Evolutionary conservation across 2,888 invertebrate species (phyloP), one percentile per base, ranked within the genome.

Genomic region (Xanthia icteritia): DNA sequence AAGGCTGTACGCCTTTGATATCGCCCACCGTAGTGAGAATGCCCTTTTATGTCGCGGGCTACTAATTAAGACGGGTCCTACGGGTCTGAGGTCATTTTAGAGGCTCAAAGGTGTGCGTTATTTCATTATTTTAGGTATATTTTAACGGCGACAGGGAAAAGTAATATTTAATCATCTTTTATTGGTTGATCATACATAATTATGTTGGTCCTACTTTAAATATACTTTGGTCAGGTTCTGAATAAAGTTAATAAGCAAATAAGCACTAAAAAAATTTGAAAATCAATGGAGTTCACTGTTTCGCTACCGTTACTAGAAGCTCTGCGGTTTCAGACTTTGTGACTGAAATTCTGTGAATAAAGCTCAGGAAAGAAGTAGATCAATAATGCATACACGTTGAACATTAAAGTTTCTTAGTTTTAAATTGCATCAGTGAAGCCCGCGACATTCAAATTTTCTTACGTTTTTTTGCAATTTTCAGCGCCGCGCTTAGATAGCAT

Each of bases 1-100:
- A 81, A 79, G 31, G n/a, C 9, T n/a, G 80, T 81, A n/a, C 4
- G 82, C 86, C 88, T 91, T 92, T 89, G 90, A 90, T 84, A 87
- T 78, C 77, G 86, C 80, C 76, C 86, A 89, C 85, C 85, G 85
- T 79, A 79, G 88, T 83, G 83, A 83, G 83, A 83, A 83, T 75
- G 64, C 77, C 82, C 89, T 81, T 83, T 87, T 87, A 85, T 86
- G 73, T 89, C 71, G n/a, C 76, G 20, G 54, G 56, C 51, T 80
- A 82, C 87, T 88, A 88, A 91, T 91, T 91, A 88, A 86, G 84
- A 84, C 65, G 79, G 70, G 70, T 70, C 67, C 67, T 75, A 48
- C 36, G 4, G 39, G 73, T 66, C 68, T 68, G 63, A 77, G 77
- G 79, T 81, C 76, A 79, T 39, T 85, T 75, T 20, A 65, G 79